Evolutionary conservation across 2,113 vertebrate genomes (phyloP).

Genomic region (Pleuronectes platessa): DNA sequence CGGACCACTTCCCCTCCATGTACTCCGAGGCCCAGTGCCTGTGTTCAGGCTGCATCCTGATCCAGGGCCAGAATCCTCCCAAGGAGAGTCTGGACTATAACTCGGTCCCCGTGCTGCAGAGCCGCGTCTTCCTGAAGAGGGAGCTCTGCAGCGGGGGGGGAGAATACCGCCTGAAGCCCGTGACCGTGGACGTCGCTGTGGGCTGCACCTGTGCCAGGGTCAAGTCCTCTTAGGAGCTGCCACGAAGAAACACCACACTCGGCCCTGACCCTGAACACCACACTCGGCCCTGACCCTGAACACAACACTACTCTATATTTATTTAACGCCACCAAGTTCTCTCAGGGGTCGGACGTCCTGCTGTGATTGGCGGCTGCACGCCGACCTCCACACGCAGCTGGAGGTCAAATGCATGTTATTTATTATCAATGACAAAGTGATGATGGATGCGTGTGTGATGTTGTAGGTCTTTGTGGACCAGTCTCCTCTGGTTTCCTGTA

Average conservation of each 20-base stretch:
- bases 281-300: not conserved
- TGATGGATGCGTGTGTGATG: too few species aligned
- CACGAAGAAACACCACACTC: not conserved
- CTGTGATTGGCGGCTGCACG: too few species aligned
- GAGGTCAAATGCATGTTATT: too few species aligned
- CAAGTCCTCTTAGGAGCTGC: constrained; percentile 19
- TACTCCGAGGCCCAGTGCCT: constrained; percentile 86
- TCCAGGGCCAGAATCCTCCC: constrained; percentile 17
- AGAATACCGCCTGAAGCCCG: constrained; percentile 68
- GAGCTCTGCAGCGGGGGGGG: constrained; percentile 34
- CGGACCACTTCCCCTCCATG: constrained; percentile 78
- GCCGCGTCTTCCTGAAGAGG: constrained; percentile 82
- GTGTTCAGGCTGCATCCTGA: constrained; percentile 86
- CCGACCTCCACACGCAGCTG: too few species aligned
- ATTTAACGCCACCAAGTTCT: not conserved
- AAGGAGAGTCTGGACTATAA: constrained; percentile 78
- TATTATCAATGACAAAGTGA: too few species aligned
- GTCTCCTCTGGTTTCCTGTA: too few species aligned
- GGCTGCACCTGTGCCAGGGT: constrained; percentile 87
- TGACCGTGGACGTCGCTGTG: constrained; percentile 68
- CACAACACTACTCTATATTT: not conserved
- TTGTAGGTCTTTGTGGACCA: not conserved
- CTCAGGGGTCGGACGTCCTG: too few species aligned
- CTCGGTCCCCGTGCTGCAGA: constrained; percentile 80
- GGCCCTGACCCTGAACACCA: not conserved